Evolutionary conservation across 2,888 invertebrate genomes (phyloP).

Genomic region (Aspidapion aeneum): DNA sequence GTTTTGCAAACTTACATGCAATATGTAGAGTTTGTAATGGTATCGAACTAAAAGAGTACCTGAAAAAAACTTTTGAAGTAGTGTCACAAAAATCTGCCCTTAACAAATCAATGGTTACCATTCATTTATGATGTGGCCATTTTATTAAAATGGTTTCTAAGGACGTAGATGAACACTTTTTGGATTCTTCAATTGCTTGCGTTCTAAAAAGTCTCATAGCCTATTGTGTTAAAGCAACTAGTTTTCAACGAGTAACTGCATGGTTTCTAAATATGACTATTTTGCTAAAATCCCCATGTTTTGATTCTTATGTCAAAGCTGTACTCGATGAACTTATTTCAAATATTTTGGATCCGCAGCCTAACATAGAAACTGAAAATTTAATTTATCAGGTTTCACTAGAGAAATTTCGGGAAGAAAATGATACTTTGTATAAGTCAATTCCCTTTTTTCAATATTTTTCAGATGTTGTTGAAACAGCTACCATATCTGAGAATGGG

Average conservation of each 20-base stretch:
- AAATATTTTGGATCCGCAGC: too few relatives aligned
- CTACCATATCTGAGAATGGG: neutral
- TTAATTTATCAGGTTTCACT: too few relatives aligned
- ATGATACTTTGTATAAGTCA: neutral
- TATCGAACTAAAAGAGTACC: constrained; percentile 17
- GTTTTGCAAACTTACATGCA: constrained; percentile 25
- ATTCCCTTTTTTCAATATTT: constrained; percentile 7
- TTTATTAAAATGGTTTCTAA: constrained; percentile 22
- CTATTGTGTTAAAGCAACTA: constrained; percentile 1
- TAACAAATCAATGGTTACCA: constrained; percentile 10
- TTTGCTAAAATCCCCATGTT: too few relatives aligned
- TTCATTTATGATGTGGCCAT: constrained; percentile 19
- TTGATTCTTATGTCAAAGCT: too few relatives aligned
- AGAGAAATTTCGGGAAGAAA: too few relatives aligned
- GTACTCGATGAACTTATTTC: too few relatives aligned
- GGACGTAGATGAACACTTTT: constrained; percentile 12
- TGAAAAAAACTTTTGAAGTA: too few relatives aligned
- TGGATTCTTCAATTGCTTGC: neutral
- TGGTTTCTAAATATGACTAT: neutral
- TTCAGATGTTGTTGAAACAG: neutral
- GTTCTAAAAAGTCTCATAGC: constrained; percentile 1
- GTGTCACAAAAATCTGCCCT: too few relatives aligned
- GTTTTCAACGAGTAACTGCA: constrained; percentile 1
- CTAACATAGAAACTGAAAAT: too few relatives aligned
- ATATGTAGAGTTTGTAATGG: constrained; percentile 17